Conservation (phyloP, 2,888 invertebrate species). For the Synergus laeviventris region DNA sequence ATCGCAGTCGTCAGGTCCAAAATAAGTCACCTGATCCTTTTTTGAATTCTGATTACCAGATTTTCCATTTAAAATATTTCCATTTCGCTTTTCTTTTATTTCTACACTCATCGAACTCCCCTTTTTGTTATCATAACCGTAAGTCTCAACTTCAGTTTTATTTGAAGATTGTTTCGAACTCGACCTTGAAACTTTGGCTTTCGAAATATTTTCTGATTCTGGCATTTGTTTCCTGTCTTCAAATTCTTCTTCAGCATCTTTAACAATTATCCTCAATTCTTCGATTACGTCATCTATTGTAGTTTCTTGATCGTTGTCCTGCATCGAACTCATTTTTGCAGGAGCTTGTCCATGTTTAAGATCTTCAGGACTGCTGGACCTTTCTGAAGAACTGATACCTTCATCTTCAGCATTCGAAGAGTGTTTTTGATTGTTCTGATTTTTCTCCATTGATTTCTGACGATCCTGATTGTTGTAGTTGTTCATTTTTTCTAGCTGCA, state of each 20-base stretch:
- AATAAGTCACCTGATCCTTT: constrained; percentile 64
- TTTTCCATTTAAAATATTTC: background rate
- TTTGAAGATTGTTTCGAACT: constrained; percentile 53
- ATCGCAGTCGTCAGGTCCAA: constrained; percentile 56
- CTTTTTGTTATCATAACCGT: constrained; percentile 5
- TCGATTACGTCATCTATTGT: constrained; percentile 93
- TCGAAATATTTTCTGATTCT: constrained; percentile 13
- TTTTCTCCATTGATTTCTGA: constrained; percentile 67
- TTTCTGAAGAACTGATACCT: constrained; percentile 91
- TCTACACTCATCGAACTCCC: constrained; percentile 6
- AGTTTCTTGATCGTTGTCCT: constrained; percentile 85
- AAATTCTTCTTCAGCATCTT: constrained; percentile 84
- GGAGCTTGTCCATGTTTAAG: constrained; percentile 63
- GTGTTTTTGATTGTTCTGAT: constrained; percentile 57
- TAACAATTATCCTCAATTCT: constrained; percentile 89
- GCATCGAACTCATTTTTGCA: constrained; percentile 60
- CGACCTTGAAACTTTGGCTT: constrained; percentile 46
- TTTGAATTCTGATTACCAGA: constrained; percentile 41
- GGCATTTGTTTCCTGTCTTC: constrained; percentile 72
- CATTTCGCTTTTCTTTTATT: constrained; percentile 7
- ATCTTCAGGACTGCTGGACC: constrained; percentile 85
- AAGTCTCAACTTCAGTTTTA: constrained; percentile 48
- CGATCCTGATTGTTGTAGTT: constrained; percentile 61
- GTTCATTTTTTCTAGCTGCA: constrained; percentile 67
- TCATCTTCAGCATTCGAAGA: constrained; percentile 91